phyloP scores from a whole-genome alignment of 2,797 vertebrate species.

The Emydoidea blandingii region DNA sequence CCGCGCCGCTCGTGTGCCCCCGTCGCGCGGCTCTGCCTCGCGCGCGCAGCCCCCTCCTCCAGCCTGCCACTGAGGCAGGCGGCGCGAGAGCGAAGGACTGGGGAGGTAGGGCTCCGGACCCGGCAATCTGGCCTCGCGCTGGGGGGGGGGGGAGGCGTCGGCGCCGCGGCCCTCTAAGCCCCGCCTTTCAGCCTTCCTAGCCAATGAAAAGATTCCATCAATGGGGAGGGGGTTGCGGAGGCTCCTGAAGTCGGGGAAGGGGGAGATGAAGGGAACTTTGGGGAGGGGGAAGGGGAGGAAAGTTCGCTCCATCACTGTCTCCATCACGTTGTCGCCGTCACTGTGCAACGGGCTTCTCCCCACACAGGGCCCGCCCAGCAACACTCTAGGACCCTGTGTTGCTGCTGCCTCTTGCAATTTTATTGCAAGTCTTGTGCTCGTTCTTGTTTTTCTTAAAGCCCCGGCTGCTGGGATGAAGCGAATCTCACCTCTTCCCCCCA shows the following conservation, averaged over 20 bases:
- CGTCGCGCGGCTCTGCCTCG: too few relatives aligned
- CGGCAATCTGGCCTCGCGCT: background rate
- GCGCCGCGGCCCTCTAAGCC: background rate
- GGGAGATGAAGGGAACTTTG: background rate
- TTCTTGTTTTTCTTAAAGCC: background rate
- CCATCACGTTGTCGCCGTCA: background rate
- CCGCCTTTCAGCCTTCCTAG: background rate
- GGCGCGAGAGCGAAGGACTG: background rate
- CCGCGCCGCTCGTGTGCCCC: background rate
- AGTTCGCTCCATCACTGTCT: too few relatives aligned
- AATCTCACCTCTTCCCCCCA: background rate
- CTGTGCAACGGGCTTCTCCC: too few relatives aligned
- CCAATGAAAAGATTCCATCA: background rate
- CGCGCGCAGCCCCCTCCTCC: background rate
- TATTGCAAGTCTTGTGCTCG: background rate
- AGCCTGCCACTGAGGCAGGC: accelerated
- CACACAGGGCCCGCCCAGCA: too few relatives aligned
- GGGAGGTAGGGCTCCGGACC: accelerated
- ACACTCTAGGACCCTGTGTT: accelerated
- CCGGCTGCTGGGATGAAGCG: background rate
- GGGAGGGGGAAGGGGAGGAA: background rate
- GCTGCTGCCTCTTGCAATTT: background rate
- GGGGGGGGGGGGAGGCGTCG: background rate
- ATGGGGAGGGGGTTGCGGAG: background rate
- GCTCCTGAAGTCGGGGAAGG: too few relatives aligned